Base-by-base conservation (phyloP, 1,140 invertebrate species). In the Hyphantria cunea region DNA sequence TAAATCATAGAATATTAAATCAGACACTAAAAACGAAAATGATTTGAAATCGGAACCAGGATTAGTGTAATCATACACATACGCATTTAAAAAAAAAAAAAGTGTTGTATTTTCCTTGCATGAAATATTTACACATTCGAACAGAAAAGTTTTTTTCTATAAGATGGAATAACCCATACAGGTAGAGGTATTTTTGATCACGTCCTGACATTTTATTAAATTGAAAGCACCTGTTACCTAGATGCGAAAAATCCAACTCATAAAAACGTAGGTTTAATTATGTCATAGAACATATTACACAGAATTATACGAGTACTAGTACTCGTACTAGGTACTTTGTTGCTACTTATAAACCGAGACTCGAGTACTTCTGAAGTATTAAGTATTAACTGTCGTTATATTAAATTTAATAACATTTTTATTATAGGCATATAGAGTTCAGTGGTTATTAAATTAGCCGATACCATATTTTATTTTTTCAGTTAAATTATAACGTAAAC, bases 251-350 rank as follows among this genome's bases (percentile, higher is more conserved):
- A 58, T 58, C 15, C 45, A 32, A 58, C 44, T 52, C 56, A 60
- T 66, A 51, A 61, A 61, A 61, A 61, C 31, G 48, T 52, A 52
- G 58, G 37, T 61, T 61, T 61, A 61, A 61, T 61, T 61, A 61
- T 61, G 37, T 61, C 49, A 51, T 61, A 45, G 37, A 42, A 58
- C 55, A 58, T 45, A 39, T 42, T 6, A 39, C 41, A 52, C 39
- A 37, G 51, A 61, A 61, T 61, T 61, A 45, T 52, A n/a, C n/a
- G n/a, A n/a, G n/a, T n/a, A n/a, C n/a, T n/a, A n/a, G n/a, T n/a
- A n/a, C n/a, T n/a, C n/a, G n/a, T n/a, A 51, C 11, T 49, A 31
- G 6, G 54, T 37, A 58, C 15, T 48, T 58, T 39, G 33, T 14
- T 17, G 34, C 42, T 56, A 47, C 42, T 56, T 42, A 56, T 37